phyloP scores from a whole-genome alignment of 2,113 vertebrate genomes.

The Cyprinodon tularosa region DNA sequence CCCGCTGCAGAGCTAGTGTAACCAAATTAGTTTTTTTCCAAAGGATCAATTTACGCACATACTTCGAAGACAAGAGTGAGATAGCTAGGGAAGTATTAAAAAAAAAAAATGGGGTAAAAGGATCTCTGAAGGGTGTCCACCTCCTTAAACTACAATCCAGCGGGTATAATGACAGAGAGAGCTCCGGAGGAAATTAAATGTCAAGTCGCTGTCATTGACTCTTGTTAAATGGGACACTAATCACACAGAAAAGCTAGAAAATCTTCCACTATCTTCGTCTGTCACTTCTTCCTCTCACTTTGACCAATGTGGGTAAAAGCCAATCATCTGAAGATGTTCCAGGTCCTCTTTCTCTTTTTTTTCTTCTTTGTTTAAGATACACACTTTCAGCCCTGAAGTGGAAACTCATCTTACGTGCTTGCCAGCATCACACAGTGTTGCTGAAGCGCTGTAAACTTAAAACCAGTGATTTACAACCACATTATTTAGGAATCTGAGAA shows the following conservation, averaged over 20 bases:
- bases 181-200: constrained; percentile 67
- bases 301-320: constrained; percentile 28
- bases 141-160: constrained; percentile 8
- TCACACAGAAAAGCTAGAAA: constrained; percentile 55
- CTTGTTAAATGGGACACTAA: constrained; percentile 63
- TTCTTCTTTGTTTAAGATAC: constrained; percentile 10
- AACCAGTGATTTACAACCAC: constrained; percentile 23
- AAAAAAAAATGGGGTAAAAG: background rate
- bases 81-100: background rate
- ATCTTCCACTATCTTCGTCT: constrained; percentile 25
- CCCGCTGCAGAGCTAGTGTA: too few relatives aligned
- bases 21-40: too few relatives aligned
- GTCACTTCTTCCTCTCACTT: constrained; percentile 44
- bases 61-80: background rate
- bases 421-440: constrained; percentile 3
- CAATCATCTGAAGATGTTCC: constrained; percentile 13
- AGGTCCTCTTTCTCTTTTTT: background rate
- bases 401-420: constrained; percentile 5
- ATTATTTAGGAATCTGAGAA: constrained; percentile 34
- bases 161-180: constrained; percentile 23
- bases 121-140: background rate
- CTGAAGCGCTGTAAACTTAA: constrained; percentile 17
- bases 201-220: constrained; percentile 60
- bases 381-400: constrained; percentile 16
- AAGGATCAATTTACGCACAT: too few relatives aligned